Conservation (phyloP, 1,140 invertebrate species). For the Cotesia vestalis region DNA sequence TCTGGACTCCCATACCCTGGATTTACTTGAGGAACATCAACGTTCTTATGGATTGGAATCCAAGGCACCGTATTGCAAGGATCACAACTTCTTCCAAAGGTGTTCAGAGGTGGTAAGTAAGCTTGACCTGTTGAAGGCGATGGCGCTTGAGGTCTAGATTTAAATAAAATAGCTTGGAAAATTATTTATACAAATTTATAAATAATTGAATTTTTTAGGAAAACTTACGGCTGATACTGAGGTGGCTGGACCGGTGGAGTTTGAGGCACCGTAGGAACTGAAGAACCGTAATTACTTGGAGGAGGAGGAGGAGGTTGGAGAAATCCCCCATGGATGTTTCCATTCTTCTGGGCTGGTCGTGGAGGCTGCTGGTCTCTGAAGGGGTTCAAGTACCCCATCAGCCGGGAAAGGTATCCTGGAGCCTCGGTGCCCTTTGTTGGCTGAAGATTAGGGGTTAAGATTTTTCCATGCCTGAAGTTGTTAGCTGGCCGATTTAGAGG, state of each 20-base stretch:
- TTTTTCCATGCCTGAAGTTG: not conserved
- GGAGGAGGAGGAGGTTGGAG: slow-evolving; percentile 10
- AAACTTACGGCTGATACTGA: slow-evolving; percentile 29
- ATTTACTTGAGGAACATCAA: slow-evolving; percentile 32
- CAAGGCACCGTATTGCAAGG: slow-evolving; percentile 81
- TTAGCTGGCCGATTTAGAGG: not conserved
- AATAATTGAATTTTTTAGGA: not conserved
- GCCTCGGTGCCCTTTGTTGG: slow-evolving; percentile 30
- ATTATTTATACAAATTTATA: not conserved
- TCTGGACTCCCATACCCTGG: slow-evolving; percentile 1
- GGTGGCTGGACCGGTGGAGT: not conserved
- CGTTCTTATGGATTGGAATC: slow-evolving; percentile 71
- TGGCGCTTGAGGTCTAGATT: slow-evolving; percentile 31
- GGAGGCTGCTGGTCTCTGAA: slow-evolving; percentile 41
- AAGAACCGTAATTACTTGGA: slow-evolving; percentile 16
- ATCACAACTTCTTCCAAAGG: slow-evolving; percentile 69
- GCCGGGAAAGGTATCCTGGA: slow-evolving; percentile 52
- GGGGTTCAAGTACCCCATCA: slow-evolving; percentile 59
- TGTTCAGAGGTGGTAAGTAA: slow-evolving; percentile 27
- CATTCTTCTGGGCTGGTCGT: not conserved
- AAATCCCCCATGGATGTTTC: not conserved
- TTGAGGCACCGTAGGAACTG: not conserved
- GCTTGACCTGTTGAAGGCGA: slow-evolving; percentile 32
- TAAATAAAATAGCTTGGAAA: slow-evolving; percentile 9
- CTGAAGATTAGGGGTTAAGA: slow-evolving; percentile 4